These are phyloP conservation scores for Diplodus sargus DNA, from an alignment of 2,797 vertebrate genomes.

Conservation along the genomic window DNA sequence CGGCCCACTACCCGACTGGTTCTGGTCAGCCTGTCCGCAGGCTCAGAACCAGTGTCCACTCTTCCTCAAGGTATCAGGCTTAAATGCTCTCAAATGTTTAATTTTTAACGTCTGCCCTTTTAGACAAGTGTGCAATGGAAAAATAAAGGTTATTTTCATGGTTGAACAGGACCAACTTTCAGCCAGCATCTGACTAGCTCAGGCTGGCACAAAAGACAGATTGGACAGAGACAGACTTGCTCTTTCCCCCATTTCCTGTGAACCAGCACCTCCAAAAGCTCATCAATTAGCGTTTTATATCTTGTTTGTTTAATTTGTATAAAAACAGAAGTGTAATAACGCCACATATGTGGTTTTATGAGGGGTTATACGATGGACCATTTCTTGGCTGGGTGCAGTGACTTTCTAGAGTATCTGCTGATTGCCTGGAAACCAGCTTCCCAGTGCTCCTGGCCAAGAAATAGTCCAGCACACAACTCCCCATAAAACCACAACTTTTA, in stretches of 20 bases:
- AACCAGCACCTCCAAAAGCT: background rate
- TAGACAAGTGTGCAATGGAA: background rate
- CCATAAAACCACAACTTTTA: constrained; percentile 2
- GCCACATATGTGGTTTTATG: background rate
- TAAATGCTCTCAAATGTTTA: background rate
- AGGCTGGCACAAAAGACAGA: background rate
- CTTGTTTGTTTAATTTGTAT: background rate
- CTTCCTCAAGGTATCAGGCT: constrained; percentile 93
- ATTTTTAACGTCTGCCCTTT: background rate
- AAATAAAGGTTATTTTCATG: background rate
- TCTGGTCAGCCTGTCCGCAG: constrained; percentile 99
- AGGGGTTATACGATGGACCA: background rate
- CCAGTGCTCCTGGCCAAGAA: background rate
- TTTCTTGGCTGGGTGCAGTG: background rate
- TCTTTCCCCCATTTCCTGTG: too few relatives aligned
- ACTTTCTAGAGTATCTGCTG: background rate
- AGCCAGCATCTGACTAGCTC: background rate
- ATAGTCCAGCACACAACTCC: background rate
- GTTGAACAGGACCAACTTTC: background rate
- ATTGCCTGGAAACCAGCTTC: background rate
- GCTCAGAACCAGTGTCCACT: constrained; percentile 99
- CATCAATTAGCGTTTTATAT: background rate
- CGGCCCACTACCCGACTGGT: constrained; percentile 97
- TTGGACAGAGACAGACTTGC: too few relatives aligned
- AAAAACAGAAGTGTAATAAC: constrained; percentile 1